Conservation (phyloP, 2,797 vertebrate genomes). For the Choloepus didactylus region DNA sequence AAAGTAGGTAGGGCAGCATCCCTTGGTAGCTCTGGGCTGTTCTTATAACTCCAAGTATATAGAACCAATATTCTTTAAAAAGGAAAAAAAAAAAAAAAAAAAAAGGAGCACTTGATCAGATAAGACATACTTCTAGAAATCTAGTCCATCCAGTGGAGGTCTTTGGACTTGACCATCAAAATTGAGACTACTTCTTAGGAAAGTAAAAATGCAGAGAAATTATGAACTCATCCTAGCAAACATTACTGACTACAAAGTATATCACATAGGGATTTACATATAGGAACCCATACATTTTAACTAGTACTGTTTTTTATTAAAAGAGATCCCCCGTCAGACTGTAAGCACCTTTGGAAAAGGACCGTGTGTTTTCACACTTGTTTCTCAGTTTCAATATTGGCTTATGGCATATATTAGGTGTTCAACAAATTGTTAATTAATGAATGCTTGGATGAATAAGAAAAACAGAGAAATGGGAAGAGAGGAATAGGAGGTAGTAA, state of each 20-base stretch:
- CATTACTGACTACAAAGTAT: background rate
- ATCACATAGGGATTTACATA: background rate
- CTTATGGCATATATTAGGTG: background rate
- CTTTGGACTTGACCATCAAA: background rate
- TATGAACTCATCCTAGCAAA: background rate
- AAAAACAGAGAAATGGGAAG: background rate
- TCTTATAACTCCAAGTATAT: background rate
- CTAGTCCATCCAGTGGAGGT: background rate
- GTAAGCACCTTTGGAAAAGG: background rate
- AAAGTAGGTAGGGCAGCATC: background rate
- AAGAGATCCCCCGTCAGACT: background rate
- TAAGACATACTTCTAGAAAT: background rate
- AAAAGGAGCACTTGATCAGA: background rate
- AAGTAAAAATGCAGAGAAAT: background rate
- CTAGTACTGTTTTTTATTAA: background rate
- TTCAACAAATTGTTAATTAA: background rate
- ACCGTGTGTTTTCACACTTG: background rate
- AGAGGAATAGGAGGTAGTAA: background rate
- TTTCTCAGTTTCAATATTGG: background rate
- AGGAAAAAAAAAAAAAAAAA: background rate
- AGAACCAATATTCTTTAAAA: background rate
- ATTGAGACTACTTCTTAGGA: background rate
- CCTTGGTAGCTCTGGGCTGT: background rate
- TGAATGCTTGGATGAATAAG: background rate
- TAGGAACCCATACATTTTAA: background rate